phyloP scores from a whole-genome alignment of 2,888 invertebrate genomes.

The Parascotia fuliginaria region DNA sequence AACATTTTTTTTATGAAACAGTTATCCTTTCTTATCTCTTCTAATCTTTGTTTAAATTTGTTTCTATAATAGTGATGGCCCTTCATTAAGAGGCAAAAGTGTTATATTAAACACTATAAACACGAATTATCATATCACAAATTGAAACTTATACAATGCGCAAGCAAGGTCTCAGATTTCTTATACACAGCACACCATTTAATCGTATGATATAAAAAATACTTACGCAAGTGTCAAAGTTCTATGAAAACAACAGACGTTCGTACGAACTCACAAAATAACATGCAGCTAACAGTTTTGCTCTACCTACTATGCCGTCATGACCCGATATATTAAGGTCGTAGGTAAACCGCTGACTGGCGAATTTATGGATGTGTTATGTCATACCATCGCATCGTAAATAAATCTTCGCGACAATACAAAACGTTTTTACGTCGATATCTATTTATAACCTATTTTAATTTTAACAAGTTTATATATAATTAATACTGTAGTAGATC shows the following conservation, averaged over 20 bases:
- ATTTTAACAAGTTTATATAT: too few relatives aligned
- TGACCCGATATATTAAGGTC: neutral
- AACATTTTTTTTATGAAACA: too few relatives aligned
- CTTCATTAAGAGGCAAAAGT: too few relatives aligned
- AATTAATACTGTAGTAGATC: too few relatives aligned
- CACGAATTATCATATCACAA: slow-evolving; percentile 26
- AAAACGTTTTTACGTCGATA: too few relatives aligned
- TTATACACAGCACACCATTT: slow-evolving; percentile 40
- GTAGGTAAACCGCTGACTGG: neutral
- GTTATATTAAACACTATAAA: too few relatives aligned
- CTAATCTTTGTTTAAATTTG: too few relatives aligned
- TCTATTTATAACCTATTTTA: too few relatives aligned
- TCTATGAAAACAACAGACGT: slow-evolving; percentile 39
- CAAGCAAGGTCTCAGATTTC: slow-evolving; percentile 41
- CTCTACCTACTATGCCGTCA: slow-evolving; percentile 9
- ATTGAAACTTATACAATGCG: slow-evolving; percentile 13
- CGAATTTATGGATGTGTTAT: neutral
- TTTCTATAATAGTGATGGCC: too few relatives aligned
- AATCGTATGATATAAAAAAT: slow-evolving; percentile 57
- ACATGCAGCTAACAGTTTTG: slow-evolving; percentile 22
- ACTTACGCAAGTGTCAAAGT: slow-evolving; percentile 71
- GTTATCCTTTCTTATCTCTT: too few relatives aligned
- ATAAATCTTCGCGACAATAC: too few relatives aligned
- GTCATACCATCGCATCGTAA: neutral
- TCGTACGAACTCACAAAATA: slow-evolving; percentile 28